phyloP scores from a whole-genome alignment of 1,140 invertebrate genomes.

The Drosophila burlai region DNA sequence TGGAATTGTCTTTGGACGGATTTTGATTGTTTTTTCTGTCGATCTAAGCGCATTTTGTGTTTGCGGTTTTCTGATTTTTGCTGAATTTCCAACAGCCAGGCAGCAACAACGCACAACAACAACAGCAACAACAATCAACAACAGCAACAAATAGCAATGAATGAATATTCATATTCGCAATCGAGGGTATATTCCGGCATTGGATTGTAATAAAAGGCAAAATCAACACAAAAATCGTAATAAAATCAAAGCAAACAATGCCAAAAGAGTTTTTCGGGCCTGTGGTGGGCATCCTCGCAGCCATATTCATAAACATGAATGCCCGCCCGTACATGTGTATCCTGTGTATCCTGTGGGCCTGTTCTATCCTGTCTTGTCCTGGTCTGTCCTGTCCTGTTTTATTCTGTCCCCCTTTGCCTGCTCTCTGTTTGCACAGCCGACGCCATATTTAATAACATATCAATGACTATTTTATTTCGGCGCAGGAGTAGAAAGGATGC shows the following conservation, averaged over 20 bases:
- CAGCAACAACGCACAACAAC: slow-evolving; percentile 22
- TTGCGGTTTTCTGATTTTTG: slow-evolving; percentile 75
- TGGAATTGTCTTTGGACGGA: slow-evolving; percentile 44
- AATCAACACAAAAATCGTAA: slow-evolving; percentile 82
- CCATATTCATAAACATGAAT: slow-evolving; percentile 43
- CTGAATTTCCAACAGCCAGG: slow-evolving; percentile 55
- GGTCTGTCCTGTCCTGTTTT: slow-evolving; percentile 16
- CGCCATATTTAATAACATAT: slow-evolving; percentile 78
- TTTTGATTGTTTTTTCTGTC: slow-evolving; percentile 65
- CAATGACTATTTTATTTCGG: slow-evolving; percentile 69
- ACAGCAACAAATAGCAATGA: slow-evolving; percentile 1
- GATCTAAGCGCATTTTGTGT: slow-evolving; percentile 78
- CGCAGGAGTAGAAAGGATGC: background rate
- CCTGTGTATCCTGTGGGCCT: slow-evolving; percentile 30
- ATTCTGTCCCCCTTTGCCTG: slow-evolving; percentile 11
- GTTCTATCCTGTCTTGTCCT: slow-evolving; percentile 3
- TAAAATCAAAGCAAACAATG: slow-evolving; percentile 82
- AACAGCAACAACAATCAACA: slow-evolving; percentile 20
- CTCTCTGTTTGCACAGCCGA: slow-evolving; percentile 58
- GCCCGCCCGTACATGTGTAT: slow-evolving; percentile 15
- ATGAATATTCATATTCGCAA: slow-evolving; percentile 53
- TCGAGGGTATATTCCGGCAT: slow-evolving; percentile 42
- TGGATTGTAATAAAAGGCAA: slow-evolving; percentile 81
- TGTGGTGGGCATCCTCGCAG: slow-evolving; percentile 7
- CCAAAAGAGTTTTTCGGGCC: slow-evolving; percentile 21